Percentiles rank a stretch among this genome's conserved stretches.
These are phyloP conservation scores for Amaurobius ferox DNA, from an alignment of 2,888 invertebrate species.

Conservation along the genomic window DNA sequence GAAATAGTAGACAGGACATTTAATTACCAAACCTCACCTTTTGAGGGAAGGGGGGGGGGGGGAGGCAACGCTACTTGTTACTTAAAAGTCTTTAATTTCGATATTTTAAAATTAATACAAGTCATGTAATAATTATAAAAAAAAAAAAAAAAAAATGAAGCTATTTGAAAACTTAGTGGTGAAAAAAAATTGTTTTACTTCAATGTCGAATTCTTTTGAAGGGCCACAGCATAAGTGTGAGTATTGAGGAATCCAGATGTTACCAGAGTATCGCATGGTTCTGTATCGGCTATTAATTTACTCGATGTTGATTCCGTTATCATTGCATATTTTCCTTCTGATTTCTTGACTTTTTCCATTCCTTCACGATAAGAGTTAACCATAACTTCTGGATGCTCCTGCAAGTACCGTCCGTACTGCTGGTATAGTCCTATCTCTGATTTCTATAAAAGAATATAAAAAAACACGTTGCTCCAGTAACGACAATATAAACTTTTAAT, in stretches of 20 bases:
- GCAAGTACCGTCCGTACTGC: constrained; percentile 21
- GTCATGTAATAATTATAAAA: too few species aligned
- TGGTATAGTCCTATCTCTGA: constrained; percentile 34
- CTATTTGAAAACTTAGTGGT: too few species aligned
- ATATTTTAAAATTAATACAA: too few species aligned
- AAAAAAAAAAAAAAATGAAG: too few species aligned
- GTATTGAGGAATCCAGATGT: constrained; percentile 32
- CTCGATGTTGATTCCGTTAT: constrained; percentile 23
- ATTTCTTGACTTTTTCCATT: constrained; percentile 8
- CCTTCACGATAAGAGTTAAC: constrained; percentile 3
- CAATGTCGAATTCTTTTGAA: constrained; percentile 5
- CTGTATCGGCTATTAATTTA: constrained; percentile 6
- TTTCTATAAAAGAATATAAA: constrained; percentile 28
- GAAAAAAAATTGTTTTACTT: constrained; percentile 20
- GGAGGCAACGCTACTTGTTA: too few species aligned
- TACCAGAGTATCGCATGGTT: constrained; percentile 32
- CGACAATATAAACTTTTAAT: too few species aligned
- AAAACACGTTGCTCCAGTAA: too few species aligned
- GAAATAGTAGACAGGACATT: too few species aligned
- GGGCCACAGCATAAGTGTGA: constrained; percentile 14
- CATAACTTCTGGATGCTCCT: constrained; percentile 24
- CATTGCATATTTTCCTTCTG: constrained; percentile 33
- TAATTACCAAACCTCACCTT: too few species aligned
- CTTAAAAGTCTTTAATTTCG: too few species aligned
- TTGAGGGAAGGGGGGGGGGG: too few species aligned